Conservation (phyloP, 2,888 invertebrate genomes). For the Sinodicranocentrus sp. region DNA sequence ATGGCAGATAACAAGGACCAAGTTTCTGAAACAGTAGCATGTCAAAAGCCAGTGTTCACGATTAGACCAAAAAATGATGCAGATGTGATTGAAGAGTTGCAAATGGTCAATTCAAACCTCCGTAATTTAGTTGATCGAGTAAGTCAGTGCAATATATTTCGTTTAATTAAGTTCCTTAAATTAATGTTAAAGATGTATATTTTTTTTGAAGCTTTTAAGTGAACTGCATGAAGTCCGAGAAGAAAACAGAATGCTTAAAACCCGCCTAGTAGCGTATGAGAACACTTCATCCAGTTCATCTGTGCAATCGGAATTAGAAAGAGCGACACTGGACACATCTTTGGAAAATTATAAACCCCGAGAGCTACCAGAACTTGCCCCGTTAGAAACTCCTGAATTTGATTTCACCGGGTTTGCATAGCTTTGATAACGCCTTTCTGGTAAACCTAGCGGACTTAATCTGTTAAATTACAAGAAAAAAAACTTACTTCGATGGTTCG, state of each 20-base stretch:
- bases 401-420: slow-evolving; percentile 50
- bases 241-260: slow-evolving; percentile 66
- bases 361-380: slow-evolving; percentile 70
- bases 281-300: slow-evolving; percentile 48
- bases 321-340: slow-evolving; percentile 18
- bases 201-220: slow-evolving; percentile 56
- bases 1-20: slow-evolving; percentile 33
- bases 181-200: too few relatives aligned
- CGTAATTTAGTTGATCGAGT: slow-evolving; percentile 72
- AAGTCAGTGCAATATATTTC: slow-evolving; percentile 1
- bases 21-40: slow-evolving; percentile 35
- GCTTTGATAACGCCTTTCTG: too few relatives aligned
- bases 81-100: slow-evolving; percentile 75
- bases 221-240: slow-evolving; percentile 70
- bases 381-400: slow-evolving; percentile 68
- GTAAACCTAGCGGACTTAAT: too few relatives aligned
- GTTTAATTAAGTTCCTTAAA: slow-evolving; percentile 14
- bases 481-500: too few relatives aligned
- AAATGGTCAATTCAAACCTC: slow-evolving; percentile 73
- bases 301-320: slow-evolving; percentile 29
- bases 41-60: slow-evolving; percentile 54
- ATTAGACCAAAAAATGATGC: slow-evolving; percentile 74
- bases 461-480: too few relatives aligned
- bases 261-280: slow-evolving; percentile 55
- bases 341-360: slow-evolving; percentile 53